Conservation (phyloP, 2,888 invertebrate species). For the Hirudinaria manillensis region DNA sequence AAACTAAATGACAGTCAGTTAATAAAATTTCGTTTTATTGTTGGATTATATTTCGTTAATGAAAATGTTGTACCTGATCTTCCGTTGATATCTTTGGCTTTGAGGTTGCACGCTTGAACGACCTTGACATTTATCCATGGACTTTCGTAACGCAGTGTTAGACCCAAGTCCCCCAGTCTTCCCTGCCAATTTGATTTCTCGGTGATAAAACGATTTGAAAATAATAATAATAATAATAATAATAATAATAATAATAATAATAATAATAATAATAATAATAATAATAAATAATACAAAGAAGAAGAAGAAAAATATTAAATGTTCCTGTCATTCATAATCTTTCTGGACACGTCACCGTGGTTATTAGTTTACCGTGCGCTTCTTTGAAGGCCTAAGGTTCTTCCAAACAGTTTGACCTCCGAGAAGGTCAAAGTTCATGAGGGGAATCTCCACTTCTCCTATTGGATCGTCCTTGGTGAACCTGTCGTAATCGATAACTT, state of each 20-base stretch:
- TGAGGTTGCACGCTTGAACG: constrained; percentile 84
- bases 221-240: too few relatives aligned
- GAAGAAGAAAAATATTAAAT: too few relatives aligned
- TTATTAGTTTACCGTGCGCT: too few relatives aligned
- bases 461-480: constrained; percentile 42
- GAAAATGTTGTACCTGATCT: constrained; percentile 49
- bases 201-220: too few relatives aligned
- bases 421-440: constrained; percentile 47
- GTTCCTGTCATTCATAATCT: too few relatives aligned
- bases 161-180: constrained; percentile 57
- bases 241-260: too few relatives aligned
- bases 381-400: constrained; percentile 47
- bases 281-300: too few relatives aligned
- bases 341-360: too few relatives aligned
- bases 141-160: constrained; percentile 91
- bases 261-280: too few relatives aligned
- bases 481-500: constrained; percentile 51
- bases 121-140: constrained; percentile 82
- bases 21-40: too few relatives aligned
- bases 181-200: not conserved
- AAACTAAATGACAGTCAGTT: too few relatives aligned
- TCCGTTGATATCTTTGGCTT: constrained; percentile 92
- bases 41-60: not conserved
- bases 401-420: constrained; percentile 48
- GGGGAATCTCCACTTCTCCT: constrained; percentile 40